Evolutionary conservation across 2,888 invertebrate genomes (phyloP).

Genomic region (Sesia bembeciformis): DNA sequence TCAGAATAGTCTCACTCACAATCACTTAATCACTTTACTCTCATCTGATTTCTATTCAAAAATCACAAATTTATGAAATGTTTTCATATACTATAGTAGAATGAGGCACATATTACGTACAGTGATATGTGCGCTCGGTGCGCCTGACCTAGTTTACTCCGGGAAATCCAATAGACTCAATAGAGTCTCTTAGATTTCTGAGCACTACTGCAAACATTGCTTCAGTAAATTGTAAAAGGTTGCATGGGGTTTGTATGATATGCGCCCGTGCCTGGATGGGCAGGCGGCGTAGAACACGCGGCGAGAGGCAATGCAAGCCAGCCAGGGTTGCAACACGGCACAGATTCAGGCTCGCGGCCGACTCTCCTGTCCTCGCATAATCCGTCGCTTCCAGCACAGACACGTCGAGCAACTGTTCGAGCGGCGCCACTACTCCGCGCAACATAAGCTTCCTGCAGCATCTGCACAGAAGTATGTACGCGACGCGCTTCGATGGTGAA

Average conservation of each 20-base stretch:
- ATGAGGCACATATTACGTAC: too few relatives aligned
- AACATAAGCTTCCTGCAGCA: conserved; percentile 88
- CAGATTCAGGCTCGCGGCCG: conserved; percentile 32
- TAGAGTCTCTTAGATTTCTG: conserved; percentile 30
- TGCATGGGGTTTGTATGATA: too few relatives aligned
- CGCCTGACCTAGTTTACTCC: too few relatives aligned
- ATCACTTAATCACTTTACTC: too few relatives aligned
- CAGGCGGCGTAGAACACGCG: conserved; percentile 88
- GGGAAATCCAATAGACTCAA: conserved; percentile 14
- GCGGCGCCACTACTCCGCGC: conserved; percentile 67
- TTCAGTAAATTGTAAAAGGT: conserved; percentile 21
- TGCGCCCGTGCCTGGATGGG: conserved; percentile 89
- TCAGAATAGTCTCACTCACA: too few relatives aligned
- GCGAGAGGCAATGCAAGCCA: conserved; percentile 80
- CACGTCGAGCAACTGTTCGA: conserved; percentile 37
- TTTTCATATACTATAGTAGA: too few relatives aligned
- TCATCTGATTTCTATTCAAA: too few relatives aligned
- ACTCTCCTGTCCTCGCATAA: conserved; percentile 32
- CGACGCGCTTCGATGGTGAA: conserved; percentile 84
- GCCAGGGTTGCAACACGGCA: conserved; percentile 32
- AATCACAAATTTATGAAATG: too few relatives aligned
- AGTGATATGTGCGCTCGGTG: too few relatives aligned
- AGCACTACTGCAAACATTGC: conserved; percentile 32
- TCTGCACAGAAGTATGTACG: conserved; percentile 88
- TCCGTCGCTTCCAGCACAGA: conserved; percentile 38